These are phyloP conservation scores for Orchestes rusci DNA, from an alignment of 2,888 invertebrate genomes.

Conservation along the genomic window DNA sequence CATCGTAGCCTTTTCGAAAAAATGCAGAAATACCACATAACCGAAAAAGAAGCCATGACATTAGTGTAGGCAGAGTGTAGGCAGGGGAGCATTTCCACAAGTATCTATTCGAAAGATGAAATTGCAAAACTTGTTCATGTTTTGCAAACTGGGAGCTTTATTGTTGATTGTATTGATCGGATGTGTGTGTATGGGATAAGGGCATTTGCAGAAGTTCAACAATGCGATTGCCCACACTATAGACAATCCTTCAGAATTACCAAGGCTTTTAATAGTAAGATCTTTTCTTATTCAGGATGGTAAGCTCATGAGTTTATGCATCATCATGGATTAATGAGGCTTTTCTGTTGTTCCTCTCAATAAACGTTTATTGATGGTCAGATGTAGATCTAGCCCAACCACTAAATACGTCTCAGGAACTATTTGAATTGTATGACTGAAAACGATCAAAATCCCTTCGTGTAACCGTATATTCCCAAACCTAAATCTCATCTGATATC, in stretches of 20 bases:
- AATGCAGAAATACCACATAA: slow-evolving; percentile 31
- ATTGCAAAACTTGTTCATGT: slow-evolving; percentile 88
- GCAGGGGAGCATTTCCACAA: slow-evolving; percentile 25
- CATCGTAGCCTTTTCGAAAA: slow-evolving; percentile 23
- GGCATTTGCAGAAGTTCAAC: slow-evolving; percentile 66
- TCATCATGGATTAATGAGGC: not conserved
- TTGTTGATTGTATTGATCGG: slow-evolving; percentile 78
- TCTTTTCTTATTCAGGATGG: slow-evolving; percentile 92
- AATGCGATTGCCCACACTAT: slow-evolving; percentile 70
- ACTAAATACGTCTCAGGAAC: slow-evolving; percentile 52
- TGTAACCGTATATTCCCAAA: slow-evolving; percentile 39
- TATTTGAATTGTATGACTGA: slow-evolving; percentile 92
- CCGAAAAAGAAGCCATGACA: slow-evolving; percentile 28
- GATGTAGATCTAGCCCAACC: too few species aligned
- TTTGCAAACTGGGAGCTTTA: slow-evolving; percentile 81
- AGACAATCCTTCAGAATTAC: slow-evolving; percentile 74
- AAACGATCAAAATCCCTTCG: slow-evolving; percentile 76
- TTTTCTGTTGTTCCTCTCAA: too few species aligned
- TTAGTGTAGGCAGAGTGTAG: too few species aligned
- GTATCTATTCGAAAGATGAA: slow-evolving; percentile 37
- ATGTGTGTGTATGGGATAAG: slow-evolving; percentile 63
- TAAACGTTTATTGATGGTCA: too few species aligned
- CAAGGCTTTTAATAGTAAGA: slow-evolving; percentile 84
- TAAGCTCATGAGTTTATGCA: too few species aligned
- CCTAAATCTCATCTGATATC: not conserved